Evolutionary conservation across 2,888 invertebrate species (phyloP).

Genomic region (Amblyteles armatorius): DNA sequence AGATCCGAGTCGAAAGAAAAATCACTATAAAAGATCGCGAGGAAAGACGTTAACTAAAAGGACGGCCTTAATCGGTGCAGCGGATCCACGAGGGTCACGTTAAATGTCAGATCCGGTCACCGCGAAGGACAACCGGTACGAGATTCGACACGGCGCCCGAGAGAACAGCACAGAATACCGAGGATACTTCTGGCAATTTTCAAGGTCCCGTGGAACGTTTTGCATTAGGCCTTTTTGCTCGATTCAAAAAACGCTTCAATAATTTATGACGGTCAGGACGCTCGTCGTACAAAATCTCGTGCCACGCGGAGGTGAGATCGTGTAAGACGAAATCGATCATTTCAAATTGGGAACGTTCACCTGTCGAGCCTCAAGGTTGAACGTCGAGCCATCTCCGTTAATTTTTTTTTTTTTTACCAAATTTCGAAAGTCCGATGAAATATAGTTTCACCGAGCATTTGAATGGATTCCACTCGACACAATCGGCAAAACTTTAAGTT

Average conservation of each 20-base stretch:
- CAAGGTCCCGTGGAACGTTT: conserved; percentile 24
- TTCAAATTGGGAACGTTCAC: conserved; percentile 5
- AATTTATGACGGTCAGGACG: neutral
- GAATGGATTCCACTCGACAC: neutral
- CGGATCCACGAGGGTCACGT: conserved; percentile 34
- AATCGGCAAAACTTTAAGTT: neutral
- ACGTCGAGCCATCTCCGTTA: neutral
- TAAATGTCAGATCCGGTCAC: conserved; percentile 55
- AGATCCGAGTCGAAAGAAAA: neutral
- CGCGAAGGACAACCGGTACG: conserved; percentile 53
- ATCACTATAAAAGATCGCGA: conserved; percentile 12
- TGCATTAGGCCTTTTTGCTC: neutral
- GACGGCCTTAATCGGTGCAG: conserved; percentile 12
- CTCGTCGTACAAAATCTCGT: neutral
- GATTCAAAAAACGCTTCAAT: conserved; percentile 15
- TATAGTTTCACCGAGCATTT: neutral
- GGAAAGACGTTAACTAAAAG: conserved; percentile 7
- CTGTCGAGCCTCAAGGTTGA: conserved; percentile 32
- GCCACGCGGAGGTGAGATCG: neutral
- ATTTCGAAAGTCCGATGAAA: neutral
- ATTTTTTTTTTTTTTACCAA: neutral
- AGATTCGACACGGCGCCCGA: conserved; percentile 14
- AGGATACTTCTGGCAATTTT: conserved; percentile 19
- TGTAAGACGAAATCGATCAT: conserved; percentile 1
- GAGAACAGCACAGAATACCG: neutral